phyloP scores from a whole-genome alignment of 1,140 invertebrate genomes.

The Saccostrea cuccullata region DNA sequence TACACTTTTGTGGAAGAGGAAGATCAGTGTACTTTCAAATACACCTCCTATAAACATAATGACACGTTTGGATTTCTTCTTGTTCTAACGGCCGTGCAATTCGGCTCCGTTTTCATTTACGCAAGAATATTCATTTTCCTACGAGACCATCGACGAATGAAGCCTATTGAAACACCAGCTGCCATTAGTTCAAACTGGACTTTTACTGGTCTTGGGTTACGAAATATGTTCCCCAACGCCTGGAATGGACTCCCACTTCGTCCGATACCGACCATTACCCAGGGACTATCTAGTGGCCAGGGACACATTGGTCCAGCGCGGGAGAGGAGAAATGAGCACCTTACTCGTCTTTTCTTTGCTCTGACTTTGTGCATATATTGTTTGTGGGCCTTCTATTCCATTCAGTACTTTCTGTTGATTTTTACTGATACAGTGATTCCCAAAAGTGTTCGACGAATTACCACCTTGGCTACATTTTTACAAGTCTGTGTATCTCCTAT shows the following conservation, averaged over 20 bases:
- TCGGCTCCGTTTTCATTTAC: conserved; percentile 68
- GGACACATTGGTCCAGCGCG: conserved; percentile 68
- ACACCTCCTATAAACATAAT: conserved; percentile 68
- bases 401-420: conserved; percentile 66
- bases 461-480: conserved; percentile 68
- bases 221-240: conserved; percentile 70
- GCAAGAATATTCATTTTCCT: conserved; percentile 72
- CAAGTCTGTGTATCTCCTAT: conserved; percentile 70
- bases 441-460: conserved; percentile 57
- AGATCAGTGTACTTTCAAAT: conserved; percentile 71
- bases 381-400: conserved; percentile 68
- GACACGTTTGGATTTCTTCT: conserved; percentile 72
- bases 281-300: conserved; percentile 62
- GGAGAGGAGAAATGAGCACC: conserved; percentile 68
- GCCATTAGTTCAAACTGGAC: conserved; percentile 72
- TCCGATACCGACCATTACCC: conserved; percentile 54
- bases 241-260: conserved; percentile 71
- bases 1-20: conserved; percentile 71
- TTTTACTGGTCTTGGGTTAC: conserved; percentile 72
- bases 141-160: conserved; percentile 70
- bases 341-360: conserved; percentile 69
- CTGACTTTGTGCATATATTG: conserved; percentile 61
- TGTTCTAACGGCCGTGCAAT: conserved; percentile 65
- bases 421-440: conserved; percentile 59
- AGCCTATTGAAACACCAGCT: conserved; percentile 68